These are phyloP conservation scores for Chamaea fasciata DNA, from an alignment of 2,113 vertebrate genomes.

Conservation along the genomic window DNA sequence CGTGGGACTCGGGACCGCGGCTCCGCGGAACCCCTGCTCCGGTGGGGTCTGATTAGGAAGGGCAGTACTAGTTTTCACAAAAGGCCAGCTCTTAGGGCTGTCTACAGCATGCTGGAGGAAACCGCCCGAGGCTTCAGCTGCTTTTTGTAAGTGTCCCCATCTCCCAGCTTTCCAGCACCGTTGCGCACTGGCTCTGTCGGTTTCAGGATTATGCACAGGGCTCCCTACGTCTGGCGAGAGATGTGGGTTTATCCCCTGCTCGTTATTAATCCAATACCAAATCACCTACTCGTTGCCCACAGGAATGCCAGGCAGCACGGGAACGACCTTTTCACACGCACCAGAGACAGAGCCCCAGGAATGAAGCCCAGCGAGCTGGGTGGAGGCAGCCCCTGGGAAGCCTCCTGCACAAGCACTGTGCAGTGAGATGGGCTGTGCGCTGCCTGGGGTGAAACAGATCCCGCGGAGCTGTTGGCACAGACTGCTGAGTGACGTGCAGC, in stretches of 20 bases:
- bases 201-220: not conserved
- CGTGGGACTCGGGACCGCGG: rapidly evolving
- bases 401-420: rapidly evolving
- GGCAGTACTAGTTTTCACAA: not conserved
- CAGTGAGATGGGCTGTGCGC: not conserved
- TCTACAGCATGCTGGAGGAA: not conserved
- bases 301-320: not conserved
- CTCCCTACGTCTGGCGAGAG: not conserved
- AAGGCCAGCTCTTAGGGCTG: not conserved
- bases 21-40: not conserved
- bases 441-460: rapidly evolving
- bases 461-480: rapidly evolving
- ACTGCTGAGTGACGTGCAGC: not conserved
- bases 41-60: not conserved
- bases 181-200: rapidly evolving
- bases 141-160: not conserved
- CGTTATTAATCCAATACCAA: not conserved
- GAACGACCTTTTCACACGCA: rapidly evolving
- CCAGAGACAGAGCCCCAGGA: not conserved
- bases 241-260: not conserved
- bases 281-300: rapidly evolving
- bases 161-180: not conserved
- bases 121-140: not conserved
- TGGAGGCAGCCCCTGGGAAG: not conserved
- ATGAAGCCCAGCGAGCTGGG: not conserved